Conservation (phyloP, 2,888 invertebrate species). For the Stenchaetothrips biformis region DNA sequence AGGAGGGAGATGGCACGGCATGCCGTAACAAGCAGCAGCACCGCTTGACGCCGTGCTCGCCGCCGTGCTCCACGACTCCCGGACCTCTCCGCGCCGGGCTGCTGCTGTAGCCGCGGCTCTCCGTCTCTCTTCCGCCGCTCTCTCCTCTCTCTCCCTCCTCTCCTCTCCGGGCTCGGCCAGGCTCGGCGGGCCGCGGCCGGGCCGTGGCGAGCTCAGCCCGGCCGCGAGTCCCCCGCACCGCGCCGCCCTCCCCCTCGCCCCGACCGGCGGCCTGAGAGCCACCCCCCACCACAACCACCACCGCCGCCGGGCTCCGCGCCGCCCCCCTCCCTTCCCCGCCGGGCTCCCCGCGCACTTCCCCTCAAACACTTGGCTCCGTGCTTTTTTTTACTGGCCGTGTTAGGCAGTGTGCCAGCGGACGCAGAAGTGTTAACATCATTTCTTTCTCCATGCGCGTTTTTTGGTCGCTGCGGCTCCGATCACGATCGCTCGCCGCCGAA, state of each 20-base stretch:
- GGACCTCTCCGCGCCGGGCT: too few species aligned
- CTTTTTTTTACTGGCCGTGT: slow-evolving; percentile 23
- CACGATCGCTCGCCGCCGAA: neutral
- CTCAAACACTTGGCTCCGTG: slow-evolving; percentile 19
- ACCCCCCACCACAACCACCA: slow-evolving; percentile 33
- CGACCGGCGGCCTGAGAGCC: slow-evolving; percentile 31
- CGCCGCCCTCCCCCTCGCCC: slow-evolving; percentile 36
- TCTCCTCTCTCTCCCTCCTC: slow-evolving; percentile 24
- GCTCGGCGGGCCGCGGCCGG: slow-evolving; percentile 37
- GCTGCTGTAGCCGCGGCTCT: too few species aligned
- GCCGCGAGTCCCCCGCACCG: slow-evolving; percentile 35
- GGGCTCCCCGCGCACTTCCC: slow-evolving; percentile 7
- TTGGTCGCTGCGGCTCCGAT: slow-evolving; percentile 16
- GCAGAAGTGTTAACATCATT: slow-evolving; percentile 23
- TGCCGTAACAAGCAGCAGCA: too few species aligned
- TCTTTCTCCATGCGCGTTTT: slow-evolving; percentile 24
- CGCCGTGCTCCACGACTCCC: too few species aligned
- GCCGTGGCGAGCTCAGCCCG: slow-evolving; percentile 32
- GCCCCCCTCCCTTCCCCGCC: slow-evolving; percentile 26
- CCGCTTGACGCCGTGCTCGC: too few species aligned
- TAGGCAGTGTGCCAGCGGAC: slow-evolving; percentile 22
- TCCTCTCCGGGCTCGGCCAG: slow-evolving; percentile 32
- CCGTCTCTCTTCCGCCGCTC: neutral
- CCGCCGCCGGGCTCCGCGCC: slow-evolving; percentile 19
- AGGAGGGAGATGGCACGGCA: too few species aligned